Conservation (phyloP, 1,140 invertebrate species). For the Melitaea cinxia region DNA sequence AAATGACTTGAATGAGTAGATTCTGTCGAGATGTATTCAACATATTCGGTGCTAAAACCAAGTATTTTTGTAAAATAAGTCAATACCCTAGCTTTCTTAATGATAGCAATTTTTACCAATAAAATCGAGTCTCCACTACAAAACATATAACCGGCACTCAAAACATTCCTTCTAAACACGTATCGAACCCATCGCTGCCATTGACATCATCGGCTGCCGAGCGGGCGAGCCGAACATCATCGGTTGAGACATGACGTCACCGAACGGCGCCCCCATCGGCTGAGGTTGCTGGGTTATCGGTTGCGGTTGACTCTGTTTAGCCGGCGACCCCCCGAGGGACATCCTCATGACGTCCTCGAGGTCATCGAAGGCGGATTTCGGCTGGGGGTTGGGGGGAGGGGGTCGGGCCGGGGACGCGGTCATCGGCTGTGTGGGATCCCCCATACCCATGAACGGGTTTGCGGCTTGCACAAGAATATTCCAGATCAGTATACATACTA, state of each 20-base stretch:
- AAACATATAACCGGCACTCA: neutral
- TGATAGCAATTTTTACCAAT: no score
- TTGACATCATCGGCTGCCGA: constrained; percentile 82
- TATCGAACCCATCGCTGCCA: constrained; percentile 78
- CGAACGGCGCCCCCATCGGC: constrained; percentile 67
- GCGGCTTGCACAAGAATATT: constrained; percentile 84
- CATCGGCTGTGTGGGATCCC: constrained; percentile 80
- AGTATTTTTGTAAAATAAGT: no score
- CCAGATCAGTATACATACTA: constrained; percentile 10
- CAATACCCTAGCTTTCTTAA: no score
- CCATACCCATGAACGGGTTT: constrained; percentile 82
- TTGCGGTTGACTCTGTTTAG: constrained; percentile 74
- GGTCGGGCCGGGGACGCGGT: constrained; percentile 79
- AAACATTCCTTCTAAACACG: constrained; percentile 45
- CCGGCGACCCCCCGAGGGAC: constrained; percentile 85
- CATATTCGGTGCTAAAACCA: no score
- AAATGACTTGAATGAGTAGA: no score
- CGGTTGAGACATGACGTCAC: constrained; percentile 65
- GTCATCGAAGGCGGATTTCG: constrained; percentile 87
- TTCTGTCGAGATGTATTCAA: no score
- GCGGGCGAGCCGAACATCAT: constrained; percentile 84
- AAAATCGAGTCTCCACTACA: no score
- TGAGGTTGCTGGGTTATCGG: constrained; percentile 76
- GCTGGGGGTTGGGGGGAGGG: constrained; percentile 67
- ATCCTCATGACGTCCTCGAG: constrained; percentile 87